Percentiles rank a stretch among this genome's conserved stretches.
Conservation (phyloP, 2,888 invertebrate species). For the Chironomus riparius region DNA sequence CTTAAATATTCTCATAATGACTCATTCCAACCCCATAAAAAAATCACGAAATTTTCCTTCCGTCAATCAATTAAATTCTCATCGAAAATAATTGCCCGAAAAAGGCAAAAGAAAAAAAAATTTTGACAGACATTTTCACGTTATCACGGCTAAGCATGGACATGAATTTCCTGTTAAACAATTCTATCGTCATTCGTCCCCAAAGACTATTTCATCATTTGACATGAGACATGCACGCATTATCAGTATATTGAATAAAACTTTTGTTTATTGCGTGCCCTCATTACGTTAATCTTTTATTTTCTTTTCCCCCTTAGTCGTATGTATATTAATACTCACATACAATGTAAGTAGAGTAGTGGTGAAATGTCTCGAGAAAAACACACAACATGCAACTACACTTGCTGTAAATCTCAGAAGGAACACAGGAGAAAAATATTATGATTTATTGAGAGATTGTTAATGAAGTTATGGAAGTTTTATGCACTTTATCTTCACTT, state of each 20-base stretch:
- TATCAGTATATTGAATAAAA: constrained; percentile 7
- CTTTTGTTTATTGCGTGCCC: constrained; percentile 21
- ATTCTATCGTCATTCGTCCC: constrained; percentile 13
- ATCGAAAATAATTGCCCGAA: constrained; percentile 9
- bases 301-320: background rate
- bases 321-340: background rate
- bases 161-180: constrained; percentile 6
- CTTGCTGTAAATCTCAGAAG: background rate
- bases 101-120: background rate
- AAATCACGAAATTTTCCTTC: constrained; percentile 4
- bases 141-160: background rate
- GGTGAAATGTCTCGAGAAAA: background rate
- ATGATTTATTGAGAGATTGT: constrained; percentile 24
- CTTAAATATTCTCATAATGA: too few relatives aligned
- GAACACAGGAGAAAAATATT: background rate
- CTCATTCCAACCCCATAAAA: background rate
- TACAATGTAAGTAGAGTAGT: background rate
- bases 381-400: too few relatives aligned
- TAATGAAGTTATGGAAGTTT: constrained; percentile 23
- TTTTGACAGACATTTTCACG: constrained; percentile 15
- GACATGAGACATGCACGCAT: constrained; percentile 23
- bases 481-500: constrained; percentile 2
- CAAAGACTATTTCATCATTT: constrained; percentile 20
- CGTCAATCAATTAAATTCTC: constrained; percentile 14
- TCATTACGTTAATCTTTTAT: constrained; percentile 11